These are phyloP conservation scores for Drosophila bocki DNA, from an alignment of 1,140 invertebrate species.

Conservation along the genomic window DNA sequence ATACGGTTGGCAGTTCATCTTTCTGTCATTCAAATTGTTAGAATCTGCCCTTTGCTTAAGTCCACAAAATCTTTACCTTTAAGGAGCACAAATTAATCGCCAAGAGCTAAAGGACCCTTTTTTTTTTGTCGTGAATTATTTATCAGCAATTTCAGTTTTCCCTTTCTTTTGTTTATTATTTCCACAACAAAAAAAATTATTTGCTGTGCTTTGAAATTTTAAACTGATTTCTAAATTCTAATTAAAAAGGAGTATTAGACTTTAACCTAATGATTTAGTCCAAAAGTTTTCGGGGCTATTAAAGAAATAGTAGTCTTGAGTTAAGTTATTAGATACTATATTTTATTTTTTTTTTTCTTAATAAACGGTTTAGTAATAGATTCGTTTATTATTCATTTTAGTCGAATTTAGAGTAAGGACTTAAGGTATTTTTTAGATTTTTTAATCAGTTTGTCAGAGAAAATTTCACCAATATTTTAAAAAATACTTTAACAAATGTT, in stretches of 20 bases:
- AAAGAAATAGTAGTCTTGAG: too few relatives aligned
- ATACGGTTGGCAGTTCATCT: background rate
- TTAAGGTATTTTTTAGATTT: too few relatives aligned
- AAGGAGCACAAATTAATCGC: background rate
- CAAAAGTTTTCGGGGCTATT: too few relatives aligned
- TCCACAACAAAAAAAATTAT: background rate
- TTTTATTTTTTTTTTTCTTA: too few relatives aligned
- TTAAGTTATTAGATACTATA: too few relatives aligned
- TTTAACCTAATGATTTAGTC: too few relatives aligned
- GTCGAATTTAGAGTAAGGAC: background rate
- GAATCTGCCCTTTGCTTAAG: background rate
- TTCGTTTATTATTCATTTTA: background rate
- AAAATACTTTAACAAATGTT: background rate
- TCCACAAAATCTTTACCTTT: background rate
- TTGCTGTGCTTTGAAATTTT: background rate
- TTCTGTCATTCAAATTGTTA: background rate
- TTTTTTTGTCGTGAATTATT: background rate
- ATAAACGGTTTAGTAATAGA: background rate
- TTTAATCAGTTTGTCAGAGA: too few relatives aligned
- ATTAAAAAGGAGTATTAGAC: too few relatives aligned
- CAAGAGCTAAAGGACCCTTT: slow-evolving; percentile 4
- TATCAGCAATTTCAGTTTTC: background rate
- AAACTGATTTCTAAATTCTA: too few relatives aligned
- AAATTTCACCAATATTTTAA: background rate
- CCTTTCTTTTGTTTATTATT: background rate